A percentile compares a stretch with the other conserved stretches of the same genome.
These are phyloP conservation scores for Thecophora atra DNA, from an alignment of 2,888 invertebrate genomes.

Conservation along the genomic window DNA sequence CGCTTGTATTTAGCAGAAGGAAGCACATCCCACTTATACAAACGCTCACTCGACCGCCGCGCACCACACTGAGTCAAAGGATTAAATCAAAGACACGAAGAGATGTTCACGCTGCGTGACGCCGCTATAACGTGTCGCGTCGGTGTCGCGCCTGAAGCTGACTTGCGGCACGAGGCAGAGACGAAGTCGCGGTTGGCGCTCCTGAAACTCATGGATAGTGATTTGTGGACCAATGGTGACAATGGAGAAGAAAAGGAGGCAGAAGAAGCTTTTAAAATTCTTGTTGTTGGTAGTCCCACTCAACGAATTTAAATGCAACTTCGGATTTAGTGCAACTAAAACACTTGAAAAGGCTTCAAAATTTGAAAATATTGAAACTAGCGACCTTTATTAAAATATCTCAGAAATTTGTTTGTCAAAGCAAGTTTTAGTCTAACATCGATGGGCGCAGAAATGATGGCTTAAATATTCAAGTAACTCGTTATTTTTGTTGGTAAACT, in stretches of 20 bases:
- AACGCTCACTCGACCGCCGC: neutral
- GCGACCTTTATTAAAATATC: constrained; percentile 11
- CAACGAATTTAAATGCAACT: constrained; percentile 21
- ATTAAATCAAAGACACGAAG: constrained; percentile 4
- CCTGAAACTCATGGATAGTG: neutral
- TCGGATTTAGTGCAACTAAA: too few relatives aligned
- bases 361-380: too few relatives aligned
- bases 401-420: neutral
- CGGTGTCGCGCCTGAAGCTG: constrained; percentile 16
- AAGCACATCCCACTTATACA: neutral
- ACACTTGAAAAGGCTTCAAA: constrained; percentile 26
- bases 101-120: constrained; percentile 43
- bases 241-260: neutral
- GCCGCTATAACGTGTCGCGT: too few relatives aligned
- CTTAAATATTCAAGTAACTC: neutral
- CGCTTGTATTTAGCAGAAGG: constrained; percentile 34
- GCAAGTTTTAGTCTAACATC: too few relatives aligned
- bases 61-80: constrained; percentile 10
- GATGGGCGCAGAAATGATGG: neutral
- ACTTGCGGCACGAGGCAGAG: constrained; percentile 8
- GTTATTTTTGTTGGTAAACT: constrained; percentile 21
- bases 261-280: too few relatives aligned
- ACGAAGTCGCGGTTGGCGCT: neutral
- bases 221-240: neutral
- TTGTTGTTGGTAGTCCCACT: neutral